Percentiles rank a stretch among this genome's conserved stretches.
Conservation (phyloP, 2,797 vertebrate genomes). For the Tachyglossus aculeatus region DNA sequence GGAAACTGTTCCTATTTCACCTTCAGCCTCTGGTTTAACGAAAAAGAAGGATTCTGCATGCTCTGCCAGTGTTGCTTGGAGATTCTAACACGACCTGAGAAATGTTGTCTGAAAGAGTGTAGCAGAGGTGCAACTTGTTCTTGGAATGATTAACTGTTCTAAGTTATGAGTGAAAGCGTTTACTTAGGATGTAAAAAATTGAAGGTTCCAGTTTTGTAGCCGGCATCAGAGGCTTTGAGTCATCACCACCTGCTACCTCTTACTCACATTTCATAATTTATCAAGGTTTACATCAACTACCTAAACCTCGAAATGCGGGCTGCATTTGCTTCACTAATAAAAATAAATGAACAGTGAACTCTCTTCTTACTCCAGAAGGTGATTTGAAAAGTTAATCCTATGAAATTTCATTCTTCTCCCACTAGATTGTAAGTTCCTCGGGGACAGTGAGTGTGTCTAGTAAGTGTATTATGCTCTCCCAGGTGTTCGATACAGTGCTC, state of each 20-base stretch:
- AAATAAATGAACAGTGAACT: too few species aligned
- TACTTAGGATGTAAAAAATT: not conserved
- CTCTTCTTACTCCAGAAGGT: too few species aligned
- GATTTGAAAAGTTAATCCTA: too few species aligned
- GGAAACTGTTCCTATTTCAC: not conserved
- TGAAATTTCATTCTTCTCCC: too few species aligned
- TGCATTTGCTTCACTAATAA: not conserved
- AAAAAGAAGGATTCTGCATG: not conserved
- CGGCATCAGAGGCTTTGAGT: not conserved
- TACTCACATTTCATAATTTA: not conserved
- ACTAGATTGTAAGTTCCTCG: too few species aligned
- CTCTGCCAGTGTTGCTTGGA: not conserved
- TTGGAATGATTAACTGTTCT: not conserved
- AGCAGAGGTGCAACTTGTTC: not conserved
- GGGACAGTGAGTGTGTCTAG: too few species aligned
- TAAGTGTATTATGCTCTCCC: too few species aligned
- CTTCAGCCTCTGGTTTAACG: not conserved
- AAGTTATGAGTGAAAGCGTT: not conserved
- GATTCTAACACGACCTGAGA: not conserved
- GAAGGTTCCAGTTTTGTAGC: not conserved
- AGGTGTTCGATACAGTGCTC: too few species aligned
- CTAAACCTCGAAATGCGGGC: not conserved
- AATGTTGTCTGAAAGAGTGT: not conserved
- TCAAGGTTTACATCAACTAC: not conserved
- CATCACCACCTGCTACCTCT: not conserved